Base-by-base conservation (phyloP, 1,140 invertebrate species). In the Neodiprion lecontei region DNA sequence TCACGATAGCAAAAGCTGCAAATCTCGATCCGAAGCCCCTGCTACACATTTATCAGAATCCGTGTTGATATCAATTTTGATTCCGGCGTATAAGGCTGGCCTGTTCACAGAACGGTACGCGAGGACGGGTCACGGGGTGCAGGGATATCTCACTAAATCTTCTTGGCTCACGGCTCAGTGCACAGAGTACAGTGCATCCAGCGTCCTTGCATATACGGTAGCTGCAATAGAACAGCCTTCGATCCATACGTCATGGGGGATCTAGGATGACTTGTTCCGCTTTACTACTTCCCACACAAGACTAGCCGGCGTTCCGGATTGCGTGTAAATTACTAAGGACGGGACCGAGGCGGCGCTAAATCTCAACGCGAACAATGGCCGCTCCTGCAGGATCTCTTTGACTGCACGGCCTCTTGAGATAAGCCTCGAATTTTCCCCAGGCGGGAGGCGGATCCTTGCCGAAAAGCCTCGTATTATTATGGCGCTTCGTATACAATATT, bases 401-500 rank as follows among this genome's bases (percentile, higher is more conserved):
- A 61, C 53, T 61, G 53, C 53, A 14, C n/a, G 5, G 28, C 28
- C 28, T 40, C 28, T 61, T 9, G 53, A 61, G 53, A 17, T 61
- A 61, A 61, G 53, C 53, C 53, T 12, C 53, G 53, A 61, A 61
- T 61, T 61, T 53, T 61, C 53, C 53, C 53, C 53, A 61, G n/a
- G 9, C 53, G n/a, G 53, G 9, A 9, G 53, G 53, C 53, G 53
- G 4, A 9, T 61, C 53, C 53, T 61, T 61, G 11, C n/a, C 11
- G n/a, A 61, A 61, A 61, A 61, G 53, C 53, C 7, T 61, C 53
- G 53, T 8, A 61, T 61, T 61, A 61, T 61, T 61, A 61, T 61
- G 53, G 53, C 53, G n/a, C 53, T 12, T 61, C 53, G 53, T 61
- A 17, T 61, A 61, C 28, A 17, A 12, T 61, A 17, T 61, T 14